Base-by-base conservation (phyloP, 2,797 vertebrate genomes). In the Gadopsis bispinosus region DNA sequence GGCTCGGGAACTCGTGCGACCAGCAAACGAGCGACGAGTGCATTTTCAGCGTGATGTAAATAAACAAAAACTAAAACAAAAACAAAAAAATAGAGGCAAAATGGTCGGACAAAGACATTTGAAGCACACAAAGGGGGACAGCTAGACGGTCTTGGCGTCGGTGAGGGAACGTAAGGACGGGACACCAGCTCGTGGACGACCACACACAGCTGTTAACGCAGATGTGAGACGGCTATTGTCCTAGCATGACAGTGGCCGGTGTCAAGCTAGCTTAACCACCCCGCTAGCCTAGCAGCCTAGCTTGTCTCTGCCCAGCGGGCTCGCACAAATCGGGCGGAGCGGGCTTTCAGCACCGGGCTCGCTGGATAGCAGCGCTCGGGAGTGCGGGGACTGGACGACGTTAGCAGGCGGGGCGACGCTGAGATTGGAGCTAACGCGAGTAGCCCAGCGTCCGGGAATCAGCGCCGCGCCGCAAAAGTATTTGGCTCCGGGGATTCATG, bases 281-380 rank as follows among this genome's bases (percentile, higher is more conserved):
- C 48, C 53, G 13, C 51, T 92, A 89, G 83, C 91, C n/a, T 91
- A 90, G 90, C 88, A 77, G 65, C 67, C 70, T 90, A 90, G 89
- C 85, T 56, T 35, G 59, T n/a, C 55, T 75, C 31, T 74, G 26
- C 71, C 87, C 79, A 77, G 80, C 73, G 60, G 35, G 55, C 73
- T 69, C 68, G 0, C 59, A 37, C 1, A 26, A 22, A 47, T 70
- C 67, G 19, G 81, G 6, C 70, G 61, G 77, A 72, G 67, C 55
- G 75, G 84, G 67, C 89, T 84, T 94, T 94, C 93, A 94, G 93
- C 91, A 94, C 93, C 48, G 85, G 79, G 84, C 69, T 87, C 73
- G 0, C 76, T 90, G 93, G 93, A 94, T 89, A 94, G 93, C 93
- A 73, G 86, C 4, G 80, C 78, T 80, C 75, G 56, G 56, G 70